Evolutionary conservation across 2,888 invertebrate species (phyloP), one percentile per base, ranked within the genome.

Genomic region (Lasioglossum morio): DNA sequence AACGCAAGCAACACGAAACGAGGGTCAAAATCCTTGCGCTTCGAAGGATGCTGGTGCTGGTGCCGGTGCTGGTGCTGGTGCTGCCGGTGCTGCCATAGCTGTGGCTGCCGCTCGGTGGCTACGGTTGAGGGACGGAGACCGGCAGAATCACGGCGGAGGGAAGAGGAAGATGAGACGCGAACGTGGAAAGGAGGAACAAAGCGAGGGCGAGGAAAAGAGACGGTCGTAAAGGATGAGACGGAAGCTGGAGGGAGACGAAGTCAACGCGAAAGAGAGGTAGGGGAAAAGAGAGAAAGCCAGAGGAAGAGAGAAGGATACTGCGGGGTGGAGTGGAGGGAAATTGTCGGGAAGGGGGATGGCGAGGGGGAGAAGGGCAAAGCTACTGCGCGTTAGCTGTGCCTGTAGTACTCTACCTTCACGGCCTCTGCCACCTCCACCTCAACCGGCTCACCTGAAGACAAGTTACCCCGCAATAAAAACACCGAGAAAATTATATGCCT

Each of bases 401-500:
- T 93, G 94, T 93, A 93, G 93, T 94, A 94, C 94, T 92, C 93
- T 92, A 92, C 90, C 92, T 92, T 85, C 78, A 89, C 92, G 91
- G 92, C 92, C 91, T 89, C 90, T 91, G 89, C 94, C 92, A 94
- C 94, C 93, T 93, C 93, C 93, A 92, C 93, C 92, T 91, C 92
- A 92, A 91, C 92, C 92, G 92, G 94, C 94, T 94, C 94, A 94
- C 94, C 94, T 92, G 95, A 95, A 95, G 95, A 95, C 94, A 95
- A 95, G 95, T 95, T 95, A 95, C 94, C 94, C 94, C 91, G 93
- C 94, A 95, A 95, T 95, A 95, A 95, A 95, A 95, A 95, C 93
- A 94, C 92, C 92, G 92, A 94, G 95, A 94, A 95, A 95, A 95
- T 95, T 94, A 95, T 95, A 95, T 94, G 94, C 95, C 94, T 94